Evolutionary conservation across 1,140 invertebrate genomes (phyloP).

Genomic region (Drosophila virilis): DNA sequence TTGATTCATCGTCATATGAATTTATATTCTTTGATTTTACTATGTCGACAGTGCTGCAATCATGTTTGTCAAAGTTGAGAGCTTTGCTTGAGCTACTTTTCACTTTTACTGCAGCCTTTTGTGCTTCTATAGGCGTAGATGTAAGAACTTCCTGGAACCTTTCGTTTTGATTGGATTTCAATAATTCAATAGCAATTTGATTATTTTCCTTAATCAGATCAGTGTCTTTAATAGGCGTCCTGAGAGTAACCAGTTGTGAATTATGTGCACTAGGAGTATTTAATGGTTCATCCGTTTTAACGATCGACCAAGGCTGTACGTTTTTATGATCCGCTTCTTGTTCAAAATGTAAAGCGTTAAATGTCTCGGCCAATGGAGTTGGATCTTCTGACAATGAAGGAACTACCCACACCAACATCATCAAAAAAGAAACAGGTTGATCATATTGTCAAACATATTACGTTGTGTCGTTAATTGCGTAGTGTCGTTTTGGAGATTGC

Average conservation of each 20-base stretch:
- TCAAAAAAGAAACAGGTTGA: conserved; percentile 30
- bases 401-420: conserved; percentile 61
- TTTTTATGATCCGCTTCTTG: conserved; percentile 69
- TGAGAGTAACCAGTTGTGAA: conserved; percentile 27
- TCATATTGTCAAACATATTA: conserved; percentile 31
- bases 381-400: conserved; percentile 84
- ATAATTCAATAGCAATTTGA: not conserved
- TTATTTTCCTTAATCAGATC: conserved; percentile 3
- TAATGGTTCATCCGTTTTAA: conserved; percentile 49
- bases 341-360: conserved; percentile 83
- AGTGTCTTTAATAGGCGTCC: conserved; percentile 45
- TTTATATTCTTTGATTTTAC: conserved; percentile 2
- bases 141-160: conserved; percentile 62
- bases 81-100: conserved; percentile 45
- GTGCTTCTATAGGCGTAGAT: conserved; percentile 53
- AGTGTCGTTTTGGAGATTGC: too few relatives aligned
- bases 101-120: conserved; percentile 7
- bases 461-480: not conserved
- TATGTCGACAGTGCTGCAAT: conserved; percentile 10
- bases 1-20: conserved; percentile 23
- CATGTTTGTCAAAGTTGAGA: conserved; percentile 53
- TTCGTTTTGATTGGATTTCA: conserved; percentile 19
- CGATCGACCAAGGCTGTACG: conserved; percentile 8
- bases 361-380: conserved; percentile 83
- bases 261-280: conserved; percentile 66